Conservation (phyloP, 1,140 invertebrate species). For the Dolichoris vasculosae region DNA sequence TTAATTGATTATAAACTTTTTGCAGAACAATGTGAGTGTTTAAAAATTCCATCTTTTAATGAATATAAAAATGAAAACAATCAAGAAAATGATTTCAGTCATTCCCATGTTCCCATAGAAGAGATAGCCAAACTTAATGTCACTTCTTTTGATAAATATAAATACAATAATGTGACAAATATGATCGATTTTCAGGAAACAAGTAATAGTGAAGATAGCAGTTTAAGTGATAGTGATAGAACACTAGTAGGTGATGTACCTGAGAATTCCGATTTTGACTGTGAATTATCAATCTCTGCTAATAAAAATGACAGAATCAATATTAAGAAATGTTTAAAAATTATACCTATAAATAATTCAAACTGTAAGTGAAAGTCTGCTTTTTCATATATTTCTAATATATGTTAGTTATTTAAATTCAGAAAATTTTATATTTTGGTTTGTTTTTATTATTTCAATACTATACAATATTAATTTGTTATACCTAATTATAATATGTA, state of each 20-base stretch:
- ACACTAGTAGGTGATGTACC: slow-evolving; percentile 80
- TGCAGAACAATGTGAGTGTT: slow-evolving; percentile 73
- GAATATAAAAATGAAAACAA: slow-evolving; percentile 55
- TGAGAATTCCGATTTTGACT: slow-evolving; percentile 64
- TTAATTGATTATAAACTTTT: slow-evolving; percentile 25
- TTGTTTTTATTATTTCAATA: neutral
- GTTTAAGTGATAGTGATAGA: slow-evolving; percentile 84
- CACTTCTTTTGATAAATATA: slow-evolving; percentile 24
- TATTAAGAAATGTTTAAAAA: slow-evolving; percentile 35
- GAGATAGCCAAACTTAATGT: slow-evolving; percentile 15
- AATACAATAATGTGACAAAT: slow-evolving; percentile 5
- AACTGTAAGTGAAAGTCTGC: slow-evolving; percentile 29
- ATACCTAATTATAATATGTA: no score
- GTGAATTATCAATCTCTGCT: neutral
- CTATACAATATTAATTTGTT: no score
- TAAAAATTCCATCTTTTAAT: slow-evolving; percentile 76
- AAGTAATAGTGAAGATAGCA: slow-evolving; percentile 86
- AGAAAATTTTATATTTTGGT: neutral
- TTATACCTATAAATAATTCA: neutral
- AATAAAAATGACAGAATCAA: neutral
- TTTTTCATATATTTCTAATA: neutral
- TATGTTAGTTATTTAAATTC: neutral
- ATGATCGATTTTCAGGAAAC: slow-evolving; percentile 58
- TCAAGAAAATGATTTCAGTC: neutral
- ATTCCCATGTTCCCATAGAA: neutral